Conservation (phyloP, 1,140 invertebrate species). For the Leguminivora glycinivorella region DNA sequence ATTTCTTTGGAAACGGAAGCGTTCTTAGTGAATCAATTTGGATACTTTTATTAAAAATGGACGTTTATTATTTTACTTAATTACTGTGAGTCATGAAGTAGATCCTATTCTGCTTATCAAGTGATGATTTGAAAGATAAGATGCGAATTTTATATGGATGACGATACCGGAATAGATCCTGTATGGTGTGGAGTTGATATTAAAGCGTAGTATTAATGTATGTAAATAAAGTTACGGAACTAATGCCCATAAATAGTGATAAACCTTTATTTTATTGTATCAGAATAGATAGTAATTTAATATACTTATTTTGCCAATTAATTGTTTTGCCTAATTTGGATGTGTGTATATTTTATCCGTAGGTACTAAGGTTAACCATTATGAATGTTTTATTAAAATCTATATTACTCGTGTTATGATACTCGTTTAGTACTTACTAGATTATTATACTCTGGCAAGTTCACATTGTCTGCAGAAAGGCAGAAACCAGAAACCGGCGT, state of each 20-base stretch:
- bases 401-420: no score
- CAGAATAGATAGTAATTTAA: no score
- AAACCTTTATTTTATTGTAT: neutral
- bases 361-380: no score
- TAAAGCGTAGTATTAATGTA: neutral
- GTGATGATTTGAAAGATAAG: constrained; percentile 16
- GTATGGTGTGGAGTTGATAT: neutral
- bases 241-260: neutral
- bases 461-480: no score
- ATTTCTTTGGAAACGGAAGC: constrained; percentile 31
- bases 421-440: no score
- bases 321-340: no score
- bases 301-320: no score
- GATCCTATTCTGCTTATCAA: constrained; percentile 12
- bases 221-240: neutral
- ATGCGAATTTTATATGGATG: neutral
- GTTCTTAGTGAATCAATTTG: constrained; percentile 30
- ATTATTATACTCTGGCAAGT: no score
- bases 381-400: no score
- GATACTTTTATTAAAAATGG: constrained; percentile 14
- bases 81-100: neutral
- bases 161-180: neutral
- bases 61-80: constrained; percentile 4
- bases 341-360: no score
- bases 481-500: no score